A percentile compares a stretch with the other conserved stretches of the same genome.
Evolutionary conservation across 2,888 invertebrate genomes (phyloP).

Genomic region (Masnerella sp.): DNA sequence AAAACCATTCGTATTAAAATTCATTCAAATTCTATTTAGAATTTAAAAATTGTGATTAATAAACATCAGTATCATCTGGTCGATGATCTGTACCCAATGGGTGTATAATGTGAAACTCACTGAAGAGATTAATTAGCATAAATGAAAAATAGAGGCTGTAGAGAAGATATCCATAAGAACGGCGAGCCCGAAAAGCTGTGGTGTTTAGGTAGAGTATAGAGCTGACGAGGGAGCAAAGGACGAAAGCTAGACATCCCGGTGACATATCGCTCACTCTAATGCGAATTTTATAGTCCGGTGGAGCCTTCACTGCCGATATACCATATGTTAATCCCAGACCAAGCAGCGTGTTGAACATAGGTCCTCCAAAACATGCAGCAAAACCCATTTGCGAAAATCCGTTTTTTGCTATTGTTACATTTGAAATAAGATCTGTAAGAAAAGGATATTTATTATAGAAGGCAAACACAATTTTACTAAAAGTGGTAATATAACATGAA

Average conservation of each 20-base stretch:
- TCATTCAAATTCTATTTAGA: no score
- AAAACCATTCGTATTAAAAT: no score
- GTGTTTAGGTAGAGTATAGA: conserved; percentile 78
- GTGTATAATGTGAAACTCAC: conserved; percentile 77
- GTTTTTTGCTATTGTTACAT: conserved; percentile 81
- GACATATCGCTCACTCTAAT: conserved; percentile 77
- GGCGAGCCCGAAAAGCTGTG: conserved; percentile 77
- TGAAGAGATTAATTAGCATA: conserved; percentile 78
- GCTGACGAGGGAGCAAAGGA: conserved; percentile 76
- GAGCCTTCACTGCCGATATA: conserved; percentile 64
- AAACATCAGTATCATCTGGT: conserved; percentile 56
- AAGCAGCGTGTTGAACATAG: conserved; percentile 80
- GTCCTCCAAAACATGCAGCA: conserved; percentile 84
- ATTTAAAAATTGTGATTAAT: conserved; percentile 1
- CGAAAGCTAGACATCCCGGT: conserved; percentile 76
- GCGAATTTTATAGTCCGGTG: conserved; percentile 62
- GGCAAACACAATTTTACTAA: no score
- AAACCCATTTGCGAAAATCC: conserved; percentile 84
- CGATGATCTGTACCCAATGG: conserved; percentile 75
- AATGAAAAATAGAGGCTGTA: conserved; percentile 78
- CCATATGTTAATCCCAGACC: conserved; percentile 77
- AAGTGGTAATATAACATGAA: no score
- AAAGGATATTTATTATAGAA: no score
- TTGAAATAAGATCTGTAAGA: conserved; percentile 80
- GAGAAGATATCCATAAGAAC: conserved; percentile 78